Conservation (phyloP, 2,113 vertebrate genomes). For the Chrysemys picta region DNA sequence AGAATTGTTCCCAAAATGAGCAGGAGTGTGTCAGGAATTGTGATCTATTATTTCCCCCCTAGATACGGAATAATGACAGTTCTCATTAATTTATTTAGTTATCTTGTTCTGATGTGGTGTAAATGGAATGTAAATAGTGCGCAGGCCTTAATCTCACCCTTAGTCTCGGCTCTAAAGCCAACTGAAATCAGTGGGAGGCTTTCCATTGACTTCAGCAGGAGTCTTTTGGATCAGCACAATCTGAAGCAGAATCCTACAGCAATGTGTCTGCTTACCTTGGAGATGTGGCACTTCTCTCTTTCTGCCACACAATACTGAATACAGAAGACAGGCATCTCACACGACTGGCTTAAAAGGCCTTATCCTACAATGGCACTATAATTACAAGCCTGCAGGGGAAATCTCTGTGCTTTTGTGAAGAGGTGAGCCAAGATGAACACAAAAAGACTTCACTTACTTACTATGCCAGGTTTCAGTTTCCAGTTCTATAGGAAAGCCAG, state of each 20-base stretch:
- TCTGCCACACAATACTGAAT: conserved; percentile 33
- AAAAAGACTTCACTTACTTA: conserved; percentile 51
- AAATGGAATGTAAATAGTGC: not conserved
- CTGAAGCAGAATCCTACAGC: not conserved
- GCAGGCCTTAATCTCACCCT: not conserved
- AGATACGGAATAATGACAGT: not conserved
- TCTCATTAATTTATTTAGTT: not conserved
- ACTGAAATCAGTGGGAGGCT: not conserved
- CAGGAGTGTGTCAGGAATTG: not conserved
- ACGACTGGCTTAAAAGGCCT: conserved; percentile 55
- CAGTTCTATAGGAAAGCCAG: conserved; percentile 40
- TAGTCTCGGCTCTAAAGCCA: not conserved
- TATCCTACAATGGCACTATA: conserved; percentile 51
- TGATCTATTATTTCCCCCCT: not conserved
- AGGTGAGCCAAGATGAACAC: conserved; percentile 46
- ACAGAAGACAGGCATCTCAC: conserved; percentile 50
- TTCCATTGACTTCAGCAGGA: not conserved
- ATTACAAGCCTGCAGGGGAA: conserved; percentile 65
- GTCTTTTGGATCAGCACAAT: not conserved
- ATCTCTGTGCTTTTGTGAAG: conserved; percentile 58
- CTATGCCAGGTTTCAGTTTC: conserved; percentile 53
- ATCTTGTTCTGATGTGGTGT: not conserved
- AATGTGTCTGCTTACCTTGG: conserved; percentile 22
- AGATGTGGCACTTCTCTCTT: conserved; percentile 25
- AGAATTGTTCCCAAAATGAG: not conserved